Percentiles rank a stretch among this genome's conserved stretches.
Conservation (phyloP, 2,113 vertebrate species). For the Pantherophis guttatus region DNA sequence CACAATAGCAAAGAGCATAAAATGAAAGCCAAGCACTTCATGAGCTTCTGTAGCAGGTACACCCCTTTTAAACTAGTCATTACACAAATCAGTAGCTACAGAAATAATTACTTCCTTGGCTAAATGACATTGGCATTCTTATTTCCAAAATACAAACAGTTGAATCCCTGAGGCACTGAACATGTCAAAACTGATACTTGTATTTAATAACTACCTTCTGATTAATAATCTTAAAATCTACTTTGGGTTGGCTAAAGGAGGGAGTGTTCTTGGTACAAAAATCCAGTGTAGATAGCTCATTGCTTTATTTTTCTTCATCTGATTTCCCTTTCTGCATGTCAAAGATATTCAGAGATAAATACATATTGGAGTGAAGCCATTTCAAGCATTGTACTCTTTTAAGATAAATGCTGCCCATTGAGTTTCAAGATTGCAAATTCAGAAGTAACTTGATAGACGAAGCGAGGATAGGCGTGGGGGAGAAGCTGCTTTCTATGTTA, state of each 20-base stretch:
- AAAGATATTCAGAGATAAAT: constrained; percentile 24
- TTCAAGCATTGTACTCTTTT: constrained; percentile 10
- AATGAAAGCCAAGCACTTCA: constrained; percentile 29
- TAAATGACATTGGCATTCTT: constrained; percentile 59
- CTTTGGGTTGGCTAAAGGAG: constrained; percentile 52
- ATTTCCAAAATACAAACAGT: constrained; percentile 52
- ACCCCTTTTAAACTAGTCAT: constrained; percentile 59
- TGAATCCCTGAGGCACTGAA: constrained; percentile 56
- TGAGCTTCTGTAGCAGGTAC: constrained; percentile 34
- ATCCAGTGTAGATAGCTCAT: constrained; percentile 25
- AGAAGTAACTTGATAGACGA: background rate
- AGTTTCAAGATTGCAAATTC: background rate
- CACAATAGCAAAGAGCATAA: constrained; percentile 24
- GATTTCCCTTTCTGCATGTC: background rate
- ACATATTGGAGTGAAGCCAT: constrained; percentile 10
- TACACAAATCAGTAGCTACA: constrained; percentile 46
- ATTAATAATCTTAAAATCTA: constrained; percentile 57
- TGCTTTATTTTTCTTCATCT: constrained; percentile 13
- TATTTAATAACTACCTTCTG: constrained; percentile 47
- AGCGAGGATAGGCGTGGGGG: background rate
- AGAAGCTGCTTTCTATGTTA: background rate
- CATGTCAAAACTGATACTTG: constrained; percentile 60
- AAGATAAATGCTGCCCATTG: background rate
- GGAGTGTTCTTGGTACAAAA: constrained; percentile 53
- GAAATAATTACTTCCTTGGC: constrained; percentile 58